Evolutionary conservation across 2,888 invertebrate genomes (phyloP).

Genomic region (Napeogenes inachia): DNA sequence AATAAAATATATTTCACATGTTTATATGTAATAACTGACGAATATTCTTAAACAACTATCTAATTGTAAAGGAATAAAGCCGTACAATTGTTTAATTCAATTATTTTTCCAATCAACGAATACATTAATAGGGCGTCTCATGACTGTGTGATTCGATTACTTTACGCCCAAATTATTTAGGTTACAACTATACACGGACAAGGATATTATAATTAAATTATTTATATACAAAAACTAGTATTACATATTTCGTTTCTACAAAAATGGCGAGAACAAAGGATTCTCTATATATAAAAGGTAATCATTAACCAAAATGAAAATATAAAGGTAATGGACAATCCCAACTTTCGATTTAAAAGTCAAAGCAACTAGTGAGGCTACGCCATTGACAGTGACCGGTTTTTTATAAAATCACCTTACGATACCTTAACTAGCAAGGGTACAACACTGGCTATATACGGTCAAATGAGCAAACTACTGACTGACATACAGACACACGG

Average conservation of each 20-base stretch:
- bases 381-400: conserved; percentile 56
- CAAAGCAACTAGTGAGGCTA: conserved; percentile 48
- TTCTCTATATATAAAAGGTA: conserved; percentile 2
- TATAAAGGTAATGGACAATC: conserved; percentile 1
- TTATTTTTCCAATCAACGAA: conserved; percentile 26
- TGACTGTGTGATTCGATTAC: no score
- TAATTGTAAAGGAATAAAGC: background rate
- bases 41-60: no score
- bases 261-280: background rate
- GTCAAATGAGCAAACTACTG: conserved; percentile 30
- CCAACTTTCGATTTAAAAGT: conserved; percentile 40
- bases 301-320: conserved; percentile 5
- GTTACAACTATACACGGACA: no score
- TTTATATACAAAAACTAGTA: no score
- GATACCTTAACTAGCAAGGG: conserved; percentile 55
- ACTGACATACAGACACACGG: conserved; percentile 14
- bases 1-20: no score
- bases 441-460: conserved; percentile 52
- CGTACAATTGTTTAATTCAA: conserved; percentile 21
- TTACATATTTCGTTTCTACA: no score
- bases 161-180: no score
- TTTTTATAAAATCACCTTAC: conserved; percentile 59
- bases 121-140: background rate
- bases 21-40: no score
- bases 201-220: no score